Conservation (phyloP, 2,113 vertebrate species). For the Caloenas nicobarica region DNA sequence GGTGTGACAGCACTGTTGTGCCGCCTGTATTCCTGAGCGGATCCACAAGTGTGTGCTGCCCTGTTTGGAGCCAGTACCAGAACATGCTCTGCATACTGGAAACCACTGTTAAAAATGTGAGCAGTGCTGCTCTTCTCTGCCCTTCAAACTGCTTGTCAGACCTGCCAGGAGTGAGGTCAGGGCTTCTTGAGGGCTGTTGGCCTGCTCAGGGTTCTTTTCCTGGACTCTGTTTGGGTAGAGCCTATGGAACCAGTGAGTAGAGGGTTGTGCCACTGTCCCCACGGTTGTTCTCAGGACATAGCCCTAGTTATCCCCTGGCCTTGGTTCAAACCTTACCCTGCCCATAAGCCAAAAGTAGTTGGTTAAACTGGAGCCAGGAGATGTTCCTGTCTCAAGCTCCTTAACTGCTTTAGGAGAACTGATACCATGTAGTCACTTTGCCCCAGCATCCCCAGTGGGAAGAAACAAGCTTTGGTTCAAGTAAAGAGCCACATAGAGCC, state of each 20-base stretch:
- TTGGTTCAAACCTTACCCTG: neutral
- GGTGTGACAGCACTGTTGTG: neutral
- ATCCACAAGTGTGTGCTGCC: accelerated
- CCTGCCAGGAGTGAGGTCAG: neutral
- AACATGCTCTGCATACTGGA: neutral
- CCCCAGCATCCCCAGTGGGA: too few species aligned
- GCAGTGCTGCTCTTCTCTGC: neutral
- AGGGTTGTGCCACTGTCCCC: neutral
- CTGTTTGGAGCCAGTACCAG: neutral
- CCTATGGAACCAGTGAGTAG: neutral
- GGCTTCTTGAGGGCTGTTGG: neutral
- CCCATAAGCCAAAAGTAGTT: neutral
- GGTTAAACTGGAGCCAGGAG: neutral
- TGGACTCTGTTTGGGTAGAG: neutral
- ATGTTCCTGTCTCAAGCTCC: neutral
- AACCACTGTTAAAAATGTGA: neutral
- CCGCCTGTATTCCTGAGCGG: neutral
- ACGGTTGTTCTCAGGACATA: neutral
- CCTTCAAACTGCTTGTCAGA: neutral
- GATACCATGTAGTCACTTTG: too few species aligned
- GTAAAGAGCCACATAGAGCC: too few species aligned
- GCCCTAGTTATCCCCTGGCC: too few species aligned
- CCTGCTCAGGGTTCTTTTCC: neutral
- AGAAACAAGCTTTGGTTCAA: too few species aligned
- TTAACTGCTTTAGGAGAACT: too few species aligned